Conservation (phyloP, 2,113 vertebrate genomes). For the Garra rufa region DNA sequence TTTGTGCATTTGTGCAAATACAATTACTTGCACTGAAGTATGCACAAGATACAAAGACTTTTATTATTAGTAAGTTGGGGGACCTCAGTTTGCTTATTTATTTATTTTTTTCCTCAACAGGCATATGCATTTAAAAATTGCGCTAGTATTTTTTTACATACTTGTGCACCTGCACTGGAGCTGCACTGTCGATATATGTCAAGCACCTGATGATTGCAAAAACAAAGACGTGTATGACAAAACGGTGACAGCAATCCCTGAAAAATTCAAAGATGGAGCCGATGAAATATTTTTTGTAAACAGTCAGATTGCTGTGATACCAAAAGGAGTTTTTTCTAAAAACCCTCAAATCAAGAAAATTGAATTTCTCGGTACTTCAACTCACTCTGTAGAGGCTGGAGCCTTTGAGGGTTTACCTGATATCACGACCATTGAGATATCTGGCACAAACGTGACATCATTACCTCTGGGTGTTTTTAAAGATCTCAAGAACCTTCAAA, state of each 20-base stretch:
- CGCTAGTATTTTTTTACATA: slow-evolving; percentile 30
- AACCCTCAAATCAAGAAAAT: slow-evolving; percentile 73
- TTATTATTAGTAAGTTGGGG: not conserved
- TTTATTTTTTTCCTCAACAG: not conserved
- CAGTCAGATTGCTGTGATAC: slow-evolving; percentile 72
- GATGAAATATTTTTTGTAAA: slow-evolving; percentile 75
- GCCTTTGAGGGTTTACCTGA: slow-evolving; percentile 78
- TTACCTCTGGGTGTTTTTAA: slow-evolving; percentile 76
- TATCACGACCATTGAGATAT: slow-evolving; percentile 72
- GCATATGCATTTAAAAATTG: not conserved
- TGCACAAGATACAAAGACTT: too few relatives aligned
- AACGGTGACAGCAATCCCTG: slow-evolving; percentile 69
- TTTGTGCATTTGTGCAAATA: not conserved
- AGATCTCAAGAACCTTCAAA: slow-evolving; percentile 69
- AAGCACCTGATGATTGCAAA: slow-evolving; percentile 9
- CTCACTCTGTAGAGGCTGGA: slow-evolving; percentile 71
- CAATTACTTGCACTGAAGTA: not conserved
- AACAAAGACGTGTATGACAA: slow-evolving; percentile 67
- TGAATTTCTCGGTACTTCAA: slow-evolving; percentile 72
- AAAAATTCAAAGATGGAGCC: slow-evolving; percentile 56
- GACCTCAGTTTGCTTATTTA: not conserved
- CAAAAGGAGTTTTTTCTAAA: slow-evolving; percentile 70
- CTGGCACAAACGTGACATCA: slow-evolving; percentile 63
- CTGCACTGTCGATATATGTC: slow-evolving; percentile 31
- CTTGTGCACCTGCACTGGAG: slow-evolving; percentile 43